Evolutionary conservation across 1,140 invertebrate genomes (phyloP), one percentile per base, ranked within the genome.

Genomic region (Macrobrachium rosenbergii): DNA sequence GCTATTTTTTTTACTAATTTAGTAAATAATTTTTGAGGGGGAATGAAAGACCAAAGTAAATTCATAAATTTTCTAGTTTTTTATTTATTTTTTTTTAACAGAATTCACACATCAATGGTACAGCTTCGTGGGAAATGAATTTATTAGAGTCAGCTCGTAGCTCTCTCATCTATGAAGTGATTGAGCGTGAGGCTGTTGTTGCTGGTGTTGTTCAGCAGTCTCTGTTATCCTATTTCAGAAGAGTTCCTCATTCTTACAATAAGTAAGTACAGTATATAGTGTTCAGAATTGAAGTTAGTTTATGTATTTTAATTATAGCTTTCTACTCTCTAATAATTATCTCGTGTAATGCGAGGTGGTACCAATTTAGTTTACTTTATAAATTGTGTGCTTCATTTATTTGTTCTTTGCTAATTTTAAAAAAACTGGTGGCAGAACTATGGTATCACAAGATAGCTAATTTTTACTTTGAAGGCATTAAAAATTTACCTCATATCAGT

Each of bases 131-230:
- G 94, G 95, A 96, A 72, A 92, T 93, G 43, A 94, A 95, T 73
- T 92, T 97, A 62, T 94, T 97, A 83, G 95, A 96, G 90, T 96
- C 96, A 0, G 96, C 96, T 0, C 96, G 95, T 90, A 96, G 96
- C 90, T 97, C 96, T 16, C 92, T 97, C 3, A 94, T 98, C 69
- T 98, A 95, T 92, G 95, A 97, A 91, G 94, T 97, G 12, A 96
- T 98, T 83, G 94, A 95, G 87, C 92, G 94, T 88, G 96, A 97
- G 91, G 95, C 96, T 89, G 96, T 94, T 82, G 94, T 97, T 2
- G 94, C 95, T 0, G 94, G 95, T 90, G 93, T 95, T 2, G 94
- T 96, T 2, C 90, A 92, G 19, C 94, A 96, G 84, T 96, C 96
- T 0, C 91, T 98, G 14, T 91, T 95, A 7, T 94, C 94, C 60